Conservation (phyloP, 2,888 invertebrate genomes). For the Holacanthella duospinosa region DNA sequence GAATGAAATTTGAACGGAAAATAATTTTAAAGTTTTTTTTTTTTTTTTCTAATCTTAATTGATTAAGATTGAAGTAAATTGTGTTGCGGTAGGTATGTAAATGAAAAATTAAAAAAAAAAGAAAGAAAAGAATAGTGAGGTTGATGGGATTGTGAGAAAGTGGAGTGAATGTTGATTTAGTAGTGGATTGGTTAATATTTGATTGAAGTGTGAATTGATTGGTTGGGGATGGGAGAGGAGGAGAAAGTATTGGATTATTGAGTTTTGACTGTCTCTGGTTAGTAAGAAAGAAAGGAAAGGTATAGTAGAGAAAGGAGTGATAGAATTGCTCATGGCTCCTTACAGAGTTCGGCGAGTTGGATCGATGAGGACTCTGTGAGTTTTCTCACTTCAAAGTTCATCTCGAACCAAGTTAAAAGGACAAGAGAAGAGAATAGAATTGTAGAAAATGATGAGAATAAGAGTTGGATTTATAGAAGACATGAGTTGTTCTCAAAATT, state of each 20-base stretch:
- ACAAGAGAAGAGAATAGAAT: background rate
- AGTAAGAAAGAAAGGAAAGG: background rate
- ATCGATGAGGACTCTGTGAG: background rate
- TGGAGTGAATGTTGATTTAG: background rate
- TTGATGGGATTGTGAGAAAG: no score
- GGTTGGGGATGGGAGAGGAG: background rate
- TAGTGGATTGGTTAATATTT: background rate
- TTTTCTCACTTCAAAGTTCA: background rate
- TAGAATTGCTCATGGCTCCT: background rate
- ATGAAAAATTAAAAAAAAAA: no score
- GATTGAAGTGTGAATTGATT: conserved; percentile 1
- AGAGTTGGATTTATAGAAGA: background rate
- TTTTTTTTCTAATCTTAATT: no score
- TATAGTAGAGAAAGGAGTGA: background rate
- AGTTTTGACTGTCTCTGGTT: background rate
- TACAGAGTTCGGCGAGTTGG: background rate
- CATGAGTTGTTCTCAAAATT: no score
- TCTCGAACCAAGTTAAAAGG: no score
- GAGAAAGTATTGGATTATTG: conserved; percentile 5
- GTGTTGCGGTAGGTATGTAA: no score
- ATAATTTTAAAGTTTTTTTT: no score
- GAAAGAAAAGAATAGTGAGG: no score
- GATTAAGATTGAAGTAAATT: no score
- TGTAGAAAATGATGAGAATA: background rate
- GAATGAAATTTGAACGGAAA: no score